Evolutionary conservation across 2,888 invertebrate species (phyloP), one percentile per base, ranked within the genome.

Genomic region (Neoscelio sp.): DNA sequence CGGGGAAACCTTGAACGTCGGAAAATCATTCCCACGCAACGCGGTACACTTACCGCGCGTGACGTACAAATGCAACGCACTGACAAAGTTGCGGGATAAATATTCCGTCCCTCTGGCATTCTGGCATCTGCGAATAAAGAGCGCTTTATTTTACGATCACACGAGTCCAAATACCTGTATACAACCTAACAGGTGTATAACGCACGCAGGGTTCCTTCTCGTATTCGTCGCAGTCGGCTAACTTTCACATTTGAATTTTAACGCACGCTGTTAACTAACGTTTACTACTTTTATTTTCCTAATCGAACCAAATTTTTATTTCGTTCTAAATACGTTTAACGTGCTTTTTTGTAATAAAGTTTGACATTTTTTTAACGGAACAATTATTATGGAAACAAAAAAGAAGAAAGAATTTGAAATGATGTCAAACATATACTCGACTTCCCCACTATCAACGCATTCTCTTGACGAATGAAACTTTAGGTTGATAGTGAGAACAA

Each of bases 161-260:
- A 44, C 42, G 73, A 58, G 68, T 46, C 73, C 48, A 73, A 74
- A 74, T 60, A 70, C 44, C 64, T 62, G 48, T 40, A 42, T 23
- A 46, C 46, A 62, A 67, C 54, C 62, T 35, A 74, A 78, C 78
- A 78, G 78, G 78, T 78, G 78, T 13, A 73, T 28, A 44, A 13
- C 68, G 73, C 48, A 58, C 44, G 73, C 58, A 38, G 64, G 48
- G 56, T 65, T 28, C 56, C 73, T 54, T 56, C 56, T 48, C 26
- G 38, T 65, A 40, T 78, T 52, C 67, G 78, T 73, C 40, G 56
- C 67, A 71, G 33, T 71, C 52, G 46, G 67, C 60, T 67, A 48
- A 76, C 58, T 81, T 64, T 70, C 80, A 74, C 74, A 58, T 67
- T 73, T 64, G 56, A 44, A 64, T 73, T 64, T 73, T 44, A 54